Conservation (phyloP, 1,140 invertebrate species). For the Gonatopus flavifemur region DNA sequence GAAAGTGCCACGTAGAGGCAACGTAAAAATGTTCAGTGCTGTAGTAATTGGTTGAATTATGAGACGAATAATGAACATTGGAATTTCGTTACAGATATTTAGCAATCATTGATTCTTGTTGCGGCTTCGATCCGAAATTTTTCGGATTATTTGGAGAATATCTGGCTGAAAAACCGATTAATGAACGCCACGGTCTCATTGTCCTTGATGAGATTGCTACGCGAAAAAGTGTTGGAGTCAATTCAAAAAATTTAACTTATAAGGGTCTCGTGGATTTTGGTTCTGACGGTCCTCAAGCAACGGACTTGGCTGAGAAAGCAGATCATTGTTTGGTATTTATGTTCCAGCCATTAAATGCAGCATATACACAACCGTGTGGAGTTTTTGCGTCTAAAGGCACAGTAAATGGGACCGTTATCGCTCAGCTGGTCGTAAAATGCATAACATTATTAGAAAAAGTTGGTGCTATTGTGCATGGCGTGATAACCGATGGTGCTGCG, state of each 20-base stretch:
- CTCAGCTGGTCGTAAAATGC: slow-evolving; percentile 17
- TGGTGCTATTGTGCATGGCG: too few relatives aligned
- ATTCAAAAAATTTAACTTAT: too few relatives aligned
- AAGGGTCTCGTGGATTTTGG: too few relatives aligned
- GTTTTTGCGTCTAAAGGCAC: slow-evolving; percentile 19
- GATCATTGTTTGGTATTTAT: slow-evolving; percentile 19
- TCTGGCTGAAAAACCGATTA: slow-evolving; percentile 7
- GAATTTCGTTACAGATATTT: slow-evolving; percentile 12
- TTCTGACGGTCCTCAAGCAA: not conserved
- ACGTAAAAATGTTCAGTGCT: too few relatives aligned
- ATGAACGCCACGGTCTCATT: slow-evolving; percentile 13
- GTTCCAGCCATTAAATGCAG: too few relatives aligned
- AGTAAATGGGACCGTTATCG: slow-evolving; percentile 7
- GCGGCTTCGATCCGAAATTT: slow-evolving; percentile 19
- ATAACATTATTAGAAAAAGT: slow-evolving; percentile 16
- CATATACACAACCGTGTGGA: slow-evolving; percentile 19
- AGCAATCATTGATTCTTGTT: not conserved
- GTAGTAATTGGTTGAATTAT: not conserved
- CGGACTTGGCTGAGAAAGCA: slow-evolving; percentile 5
- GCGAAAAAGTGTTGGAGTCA: too few relatives aligned
- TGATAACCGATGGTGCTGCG: too few relatives aligned
- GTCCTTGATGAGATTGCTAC: slow-evolving; percentile 24
- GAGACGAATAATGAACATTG: not conserved
- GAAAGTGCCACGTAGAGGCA: too few relatives aligned
- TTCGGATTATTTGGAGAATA: slow-evolving; percentile 13